phyloP scores from a whole-genome alignment of 2,113 vertebrate species.

The Castor canadensis region DNA sequence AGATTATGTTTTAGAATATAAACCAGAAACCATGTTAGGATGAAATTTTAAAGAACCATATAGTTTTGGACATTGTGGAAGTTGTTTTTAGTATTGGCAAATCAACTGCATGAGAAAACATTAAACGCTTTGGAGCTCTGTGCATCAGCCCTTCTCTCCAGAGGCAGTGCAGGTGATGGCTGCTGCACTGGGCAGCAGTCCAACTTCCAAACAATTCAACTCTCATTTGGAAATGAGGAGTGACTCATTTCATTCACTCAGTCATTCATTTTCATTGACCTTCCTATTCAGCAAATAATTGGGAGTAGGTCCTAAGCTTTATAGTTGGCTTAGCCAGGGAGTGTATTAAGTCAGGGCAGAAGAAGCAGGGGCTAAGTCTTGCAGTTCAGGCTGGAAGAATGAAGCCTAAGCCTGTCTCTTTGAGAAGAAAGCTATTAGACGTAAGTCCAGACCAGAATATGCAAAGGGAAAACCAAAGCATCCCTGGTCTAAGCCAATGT shows the following conservation, averaged over 20 bases:
- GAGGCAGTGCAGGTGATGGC: background rate
- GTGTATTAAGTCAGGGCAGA: background rate
- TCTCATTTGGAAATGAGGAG: background rate
- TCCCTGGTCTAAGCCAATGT: background rate
- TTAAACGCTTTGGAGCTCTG: background rate
- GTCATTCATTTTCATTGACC: background rate
- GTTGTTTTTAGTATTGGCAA: conserved; percentile 47
- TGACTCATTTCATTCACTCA: background rate
- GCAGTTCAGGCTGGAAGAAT: background rate
- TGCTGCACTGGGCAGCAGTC: background rate
- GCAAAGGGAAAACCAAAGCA: background rate
- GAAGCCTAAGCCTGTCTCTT: background rate
- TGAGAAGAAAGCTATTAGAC: background rate
- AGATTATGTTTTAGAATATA: conserved; percentile 24
- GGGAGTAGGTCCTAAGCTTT: background rate
- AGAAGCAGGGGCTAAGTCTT: background rate
- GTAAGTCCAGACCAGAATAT: background rate
- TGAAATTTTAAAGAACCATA: conserved; percentile 41
- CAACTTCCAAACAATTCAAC: background rate
- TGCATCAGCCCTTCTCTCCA: background rate
- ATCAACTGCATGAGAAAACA: background rate
- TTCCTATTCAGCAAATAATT: background rate
- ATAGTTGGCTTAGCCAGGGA: background rate
- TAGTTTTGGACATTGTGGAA: background rate
- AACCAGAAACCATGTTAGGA: background rate